Evolutionary conservation across 2,113 vertebrate genomes (phyloP), one percentile per base, ranked within the genome.

Genomic region (Grallaria varia): DNA sequence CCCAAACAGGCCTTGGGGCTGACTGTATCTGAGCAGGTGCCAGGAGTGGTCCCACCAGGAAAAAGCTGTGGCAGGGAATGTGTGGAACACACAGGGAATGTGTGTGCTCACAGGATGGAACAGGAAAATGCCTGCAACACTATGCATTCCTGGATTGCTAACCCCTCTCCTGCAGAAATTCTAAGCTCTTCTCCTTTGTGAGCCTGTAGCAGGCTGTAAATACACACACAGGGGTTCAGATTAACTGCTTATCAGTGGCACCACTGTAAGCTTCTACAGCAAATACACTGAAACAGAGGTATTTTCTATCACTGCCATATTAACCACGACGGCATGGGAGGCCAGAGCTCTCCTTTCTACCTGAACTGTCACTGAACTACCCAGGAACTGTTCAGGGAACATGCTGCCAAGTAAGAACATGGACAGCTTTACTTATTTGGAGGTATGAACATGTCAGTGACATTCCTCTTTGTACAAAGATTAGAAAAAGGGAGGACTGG

Each of bases 81-180:
- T 3, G 16, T 12, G 71, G 27, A 79, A 0, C 39, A 40, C 31
- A 37, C 1, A 3, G 52, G 37, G 30, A 67, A 33, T 0, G 0
- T 4, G 10, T 2, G 5, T 42, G 17, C 39, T 27, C 31, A 9
- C 4, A 10, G 35, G 24, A 35, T 37, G 12, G n/a, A 89, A 68
- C 0, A 3, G 20, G n/a, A 45, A 64, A 68, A 72, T 14, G 19
- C 11, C 66, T 3, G 7, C 31, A 75, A 30, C 6, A 10, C 19
- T 24, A 16, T 0, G 0, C 4, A 4, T 21, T 77, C 39, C 31
- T 84, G 69, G n/a, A 78, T 4, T 23, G 37, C 55, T 66, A 27
- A 53, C 44, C 35, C 39, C 28, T 27, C 37, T 76, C 44, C 75
- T 67, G 31, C 45, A 79, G 40, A 63, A 80, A 40, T 77, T 33